phyloP scores from a whole-genome alignment of 23 tunicate genomes.

The Diplosoma virens region DNA sequence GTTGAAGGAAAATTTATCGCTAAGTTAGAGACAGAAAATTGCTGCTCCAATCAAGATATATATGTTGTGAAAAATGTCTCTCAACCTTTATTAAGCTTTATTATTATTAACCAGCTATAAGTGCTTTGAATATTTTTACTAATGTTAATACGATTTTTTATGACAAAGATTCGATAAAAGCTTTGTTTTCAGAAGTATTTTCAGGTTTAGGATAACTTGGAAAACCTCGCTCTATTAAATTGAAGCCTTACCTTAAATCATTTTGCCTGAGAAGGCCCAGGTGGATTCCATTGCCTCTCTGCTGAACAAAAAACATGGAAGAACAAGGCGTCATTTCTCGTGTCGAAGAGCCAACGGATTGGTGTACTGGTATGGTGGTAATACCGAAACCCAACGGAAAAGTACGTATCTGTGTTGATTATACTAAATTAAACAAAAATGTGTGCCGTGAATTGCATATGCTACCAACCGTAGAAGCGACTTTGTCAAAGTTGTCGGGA shows the following conservation, averaged over 20 bases:
- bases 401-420: constrained; percentile 46
- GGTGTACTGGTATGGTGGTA: constrained; percentile 52
- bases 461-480: neutral
- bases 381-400: constrained; percentile 37
- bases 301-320: constrained; percentile 29
- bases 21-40: neutral
- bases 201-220: constrained; percentile 9
- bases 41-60: neutral
- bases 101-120: constrained; percentile 35
- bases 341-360: constrained; percentile 28
- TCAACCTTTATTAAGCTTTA: constrained; percentile 26
- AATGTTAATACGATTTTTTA: neutral
- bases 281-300: constrained; percentile 31
- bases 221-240: neutral
- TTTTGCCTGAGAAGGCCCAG: constrained; percentile 34
- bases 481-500: neutral
- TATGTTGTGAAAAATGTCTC: neutral
- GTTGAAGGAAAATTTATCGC: constrained; percentile 5
- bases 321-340: constrained; percentile 11
- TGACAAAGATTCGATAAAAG: neutral
- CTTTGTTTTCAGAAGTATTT: constrained; percentile 4
- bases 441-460: neutral
- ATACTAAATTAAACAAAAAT: constrained; percentile 12
- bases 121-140: neutral
- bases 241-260: constrained; percentile 13